These are phyloP conservation scores for Acridotheres tristis DNA, from an alignment of 2,797 vertebrate genomes.

Conservation along the genomic window DNA sequence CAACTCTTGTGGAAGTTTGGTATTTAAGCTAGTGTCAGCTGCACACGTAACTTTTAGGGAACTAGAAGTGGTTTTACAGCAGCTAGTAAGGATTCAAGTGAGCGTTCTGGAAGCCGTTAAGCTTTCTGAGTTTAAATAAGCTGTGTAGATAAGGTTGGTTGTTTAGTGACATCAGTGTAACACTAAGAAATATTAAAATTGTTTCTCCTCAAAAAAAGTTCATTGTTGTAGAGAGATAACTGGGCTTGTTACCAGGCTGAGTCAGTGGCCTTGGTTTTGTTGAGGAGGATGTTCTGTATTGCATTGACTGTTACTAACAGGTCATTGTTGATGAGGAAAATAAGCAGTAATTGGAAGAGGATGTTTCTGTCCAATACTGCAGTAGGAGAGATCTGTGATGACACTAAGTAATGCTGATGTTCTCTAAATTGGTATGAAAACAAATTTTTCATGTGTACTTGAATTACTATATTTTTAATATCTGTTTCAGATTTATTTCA, in stretches of 20 bases:
- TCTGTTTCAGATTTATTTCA: background rate
- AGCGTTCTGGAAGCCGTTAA: background rate
- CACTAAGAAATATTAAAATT: background rate
- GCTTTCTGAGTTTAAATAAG: background rate
- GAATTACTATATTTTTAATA: background rate
- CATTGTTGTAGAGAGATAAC: background rate
- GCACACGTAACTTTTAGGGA: background rate
- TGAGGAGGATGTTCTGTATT: background rate
- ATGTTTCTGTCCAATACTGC: background rate
- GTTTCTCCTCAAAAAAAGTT: background rate
- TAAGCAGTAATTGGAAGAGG: background rate
- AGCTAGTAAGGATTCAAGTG: background rate
- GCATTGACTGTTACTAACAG: background rate
- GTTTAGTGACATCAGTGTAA: background rate
- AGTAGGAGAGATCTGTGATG: background rate
- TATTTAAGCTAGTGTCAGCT: background rate
- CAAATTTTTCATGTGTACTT: background rate
- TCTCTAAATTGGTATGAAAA: background rate
- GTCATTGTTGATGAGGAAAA: background rate
- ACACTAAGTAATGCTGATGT: background rate
- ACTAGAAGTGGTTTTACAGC: background rate
- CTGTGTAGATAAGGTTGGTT: background rate
- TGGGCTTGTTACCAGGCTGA: slow-evolving; percentile 7
- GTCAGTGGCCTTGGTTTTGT: slow-evolving; percentile 19
- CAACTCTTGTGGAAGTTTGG: background rate